Evolutionary conservation across 1,140 invertebrate genomes (phyloP).

Genomic region (Monomorium pharaonis): DNA sequence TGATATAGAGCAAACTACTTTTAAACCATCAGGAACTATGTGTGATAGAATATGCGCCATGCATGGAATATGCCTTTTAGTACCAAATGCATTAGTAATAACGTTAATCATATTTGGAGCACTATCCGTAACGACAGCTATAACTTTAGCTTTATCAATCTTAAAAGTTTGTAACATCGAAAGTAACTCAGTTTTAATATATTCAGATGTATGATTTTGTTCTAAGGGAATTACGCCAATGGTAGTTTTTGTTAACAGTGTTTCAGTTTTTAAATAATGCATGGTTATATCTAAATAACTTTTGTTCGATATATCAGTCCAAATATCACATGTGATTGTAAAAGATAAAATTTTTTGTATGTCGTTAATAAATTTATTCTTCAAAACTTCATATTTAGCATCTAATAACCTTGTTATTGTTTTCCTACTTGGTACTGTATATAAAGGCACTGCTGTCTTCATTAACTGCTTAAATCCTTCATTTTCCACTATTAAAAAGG

Average conservation of each 20-base stretch:
- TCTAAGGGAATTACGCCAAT: background rate
- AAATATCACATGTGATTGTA: constrained; percentile 1
- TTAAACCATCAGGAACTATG: background rate
- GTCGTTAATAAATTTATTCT: background rate
- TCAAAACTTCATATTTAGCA: background rate
- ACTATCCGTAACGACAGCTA: background rate
- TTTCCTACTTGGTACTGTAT: background rate
- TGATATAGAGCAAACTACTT: background rate
- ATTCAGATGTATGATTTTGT: background rate
- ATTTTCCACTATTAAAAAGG: background rate
- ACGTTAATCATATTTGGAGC: background rate
- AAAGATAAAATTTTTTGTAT: background rate
- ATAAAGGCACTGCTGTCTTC: background rate
- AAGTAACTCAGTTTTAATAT: background rate
- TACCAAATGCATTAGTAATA: background rate
- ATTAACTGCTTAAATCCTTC: background rate
- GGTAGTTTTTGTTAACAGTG: background rate
- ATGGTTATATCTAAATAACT: constrained; percentile 9
- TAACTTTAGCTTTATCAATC: background rate
- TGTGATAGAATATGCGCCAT: constrained; percentile 5
- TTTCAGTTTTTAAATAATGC: constrained; percentile 5
- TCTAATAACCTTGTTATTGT: background rate
- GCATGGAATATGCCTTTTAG: constrained; percentile 6
- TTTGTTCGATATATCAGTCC: background rate
- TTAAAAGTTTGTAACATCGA: background rate